Evolutionary conservation across 53 echinoderm and acorn worm genomes (phyloP).

Genomic region (Holothuria leucospilota): DNA sequence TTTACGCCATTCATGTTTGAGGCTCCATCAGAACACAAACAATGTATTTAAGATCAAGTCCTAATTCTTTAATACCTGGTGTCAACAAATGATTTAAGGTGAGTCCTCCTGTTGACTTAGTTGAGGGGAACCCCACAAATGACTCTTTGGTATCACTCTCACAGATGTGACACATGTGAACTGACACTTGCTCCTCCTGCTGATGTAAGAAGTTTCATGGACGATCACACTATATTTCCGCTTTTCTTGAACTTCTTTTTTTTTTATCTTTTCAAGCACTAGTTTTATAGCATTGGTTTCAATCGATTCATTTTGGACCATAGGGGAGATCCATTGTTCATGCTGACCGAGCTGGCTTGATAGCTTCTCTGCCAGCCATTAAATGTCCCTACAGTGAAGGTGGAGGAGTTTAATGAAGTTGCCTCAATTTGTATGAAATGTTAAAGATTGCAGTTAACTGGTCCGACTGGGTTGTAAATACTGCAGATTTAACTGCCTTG

Average conservation of each 20-base stretch:
- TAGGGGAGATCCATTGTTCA: constrained; percentile 9
- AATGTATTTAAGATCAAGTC: background rate
- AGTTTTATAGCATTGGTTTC: background rate
- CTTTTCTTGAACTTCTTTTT: background rate
- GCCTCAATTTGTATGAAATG: constrained; percentile 1
- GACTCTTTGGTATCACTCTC: background rate
- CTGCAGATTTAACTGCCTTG: no score
- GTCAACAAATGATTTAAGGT: background rate
- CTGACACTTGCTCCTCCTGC: constrained; percentile 5
- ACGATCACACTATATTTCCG: background rate
- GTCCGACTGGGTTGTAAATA: no score
- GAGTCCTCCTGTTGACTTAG: background rate
- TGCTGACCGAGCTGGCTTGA: background rate
- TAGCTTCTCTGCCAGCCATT: constrained; percentile 16
- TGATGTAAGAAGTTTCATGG: constrained; percentile 32
- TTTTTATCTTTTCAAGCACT: background rate
- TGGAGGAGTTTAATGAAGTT: background rate
- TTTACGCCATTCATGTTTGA: background rate
- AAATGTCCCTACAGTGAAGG: background rate
- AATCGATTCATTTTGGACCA: constrained; percentile 15
- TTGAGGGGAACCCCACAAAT: background rate
- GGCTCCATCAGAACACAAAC: background rate
- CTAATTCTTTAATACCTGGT: background rate
- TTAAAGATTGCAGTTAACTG: no score
- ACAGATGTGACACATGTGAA: background rate